Conservation (phyloP, 2,797 vertebrate species). For the Etheostoma perlongum region DNA sequence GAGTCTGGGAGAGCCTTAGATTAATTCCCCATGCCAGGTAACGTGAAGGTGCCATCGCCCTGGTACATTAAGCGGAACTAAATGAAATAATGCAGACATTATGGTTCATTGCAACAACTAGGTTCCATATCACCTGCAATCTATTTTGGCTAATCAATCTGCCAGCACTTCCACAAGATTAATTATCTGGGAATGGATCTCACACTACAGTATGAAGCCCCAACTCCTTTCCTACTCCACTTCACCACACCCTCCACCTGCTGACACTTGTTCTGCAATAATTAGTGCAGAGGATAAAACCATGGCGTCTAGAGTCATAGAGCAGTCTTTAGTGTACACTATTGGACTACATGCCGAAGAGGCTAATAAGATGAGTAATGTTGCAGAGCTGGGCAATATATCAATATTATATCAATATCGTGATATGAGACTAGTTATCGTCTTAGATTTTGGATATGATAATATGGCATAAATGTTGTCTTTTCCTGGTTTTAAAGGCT, state of each 20-base stretch:
- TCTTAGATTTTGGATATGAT: too few relatives aligned
- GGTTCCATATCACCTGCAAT: constrained; percentile 80
- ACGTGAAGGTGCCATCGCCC: constrained; percentile 66
- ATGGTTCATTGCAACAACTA: constrained; percentile 85
- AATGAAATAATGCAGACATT: constrained; percentile 82
- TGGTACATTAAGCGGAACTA: constrained; percentile 82
- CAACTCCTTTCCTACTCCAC: constrained; percentile 16
- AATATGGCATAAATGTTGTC: too few relatives aligned
- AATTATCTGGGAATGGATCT: constrained; percentile 63
- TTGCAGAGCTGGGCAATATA: not conserved
- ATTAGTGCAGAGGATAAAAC: constrained; percentile 27
- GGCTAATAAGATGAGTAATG: constrained; percentile 9
- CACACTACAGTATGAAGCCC: constrained; percentile 33
- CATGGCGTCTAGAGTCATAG: constrained; percentile 1
- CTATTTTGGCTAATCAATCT: constrained; percentile 84
- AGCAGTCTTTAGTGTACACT: not conserved
- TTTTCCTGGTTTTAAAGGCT: too few relatives aligned
- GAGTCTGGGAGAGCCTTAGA: constrained; percentile 61
- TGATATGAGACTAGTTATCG: too few relatives aligned
- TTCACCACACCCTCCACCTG: constrained; percentile 16
- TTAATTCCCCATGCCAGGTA: constrained; percentile 75
- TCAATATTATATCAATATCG: too few relatives aligned
- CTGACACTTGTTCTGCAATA: constrained; percentile 23
- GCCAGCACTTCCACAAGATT: constrained; percentile 73
- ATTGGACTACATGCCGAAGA: not conserved